Evolutionary conservation across 2,797 vertebrate species (phyloP).

Genomic region (Psittacula derbiana): DNA sequence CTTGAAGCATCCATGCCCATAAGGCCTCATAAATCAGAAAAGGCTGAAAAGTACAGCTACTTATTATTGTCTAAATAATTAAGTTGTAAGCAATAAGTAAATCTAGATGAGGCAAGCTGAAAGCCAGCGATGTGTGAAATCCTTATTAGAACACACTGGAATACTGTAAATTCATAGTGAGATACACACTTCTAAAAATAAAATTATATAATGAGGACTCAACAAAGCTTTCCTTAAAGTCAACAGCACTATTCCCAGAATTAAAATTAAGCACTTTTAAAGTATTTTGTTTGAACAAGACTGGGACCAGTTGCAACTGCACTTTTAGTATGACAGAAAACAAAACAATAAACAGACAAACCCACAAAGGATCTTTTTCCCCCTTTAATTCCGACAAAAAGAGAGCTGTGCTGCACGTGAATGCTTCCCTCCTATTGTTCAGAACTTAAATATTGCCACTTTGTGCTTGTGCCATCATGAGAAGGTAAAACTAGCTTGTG

Average conservation of each 20-base stretch:
- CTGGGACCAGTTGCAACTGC: neutral
- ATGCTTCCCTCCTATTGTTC: neutral
- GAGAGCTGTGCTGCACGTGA: neutral
- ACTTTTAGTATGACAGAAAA: neutral
- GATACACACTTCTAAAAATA: conserved; percentile 27
- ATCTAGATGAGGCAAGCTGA: neutral
- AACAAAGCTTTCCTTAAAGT: neutral
- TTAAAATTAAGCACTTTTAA: neutral
- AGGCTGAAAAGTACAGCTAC: neutral
- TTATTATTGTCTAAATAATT: neutral
- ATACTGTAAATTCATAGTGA: neutral
- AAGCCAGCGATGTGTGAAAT: neutral
- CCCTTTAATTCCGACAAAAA: neutral
- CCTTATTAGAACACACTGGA: neutral
- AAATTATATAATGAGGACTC: neutral
- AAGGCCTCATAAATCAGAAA: neutral
- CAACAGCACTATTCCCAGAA: neutral
- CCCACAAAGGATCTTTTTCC: neutral
- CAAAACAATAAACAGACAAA: neutral
- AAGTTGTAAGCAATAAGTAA: neutral
- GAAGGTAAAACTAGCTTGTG: neutral
- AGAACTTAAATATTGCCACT: neutral
- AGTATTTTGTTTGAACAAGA: conserved; percentile 19
- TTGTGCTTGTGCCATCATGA: neutral
- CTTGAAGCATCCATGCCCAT: neutral